Evolutionary conservation across 2,888 invertebrate species (phyloP).

Genomic region (Pseudococcus longispinus): DNA sequence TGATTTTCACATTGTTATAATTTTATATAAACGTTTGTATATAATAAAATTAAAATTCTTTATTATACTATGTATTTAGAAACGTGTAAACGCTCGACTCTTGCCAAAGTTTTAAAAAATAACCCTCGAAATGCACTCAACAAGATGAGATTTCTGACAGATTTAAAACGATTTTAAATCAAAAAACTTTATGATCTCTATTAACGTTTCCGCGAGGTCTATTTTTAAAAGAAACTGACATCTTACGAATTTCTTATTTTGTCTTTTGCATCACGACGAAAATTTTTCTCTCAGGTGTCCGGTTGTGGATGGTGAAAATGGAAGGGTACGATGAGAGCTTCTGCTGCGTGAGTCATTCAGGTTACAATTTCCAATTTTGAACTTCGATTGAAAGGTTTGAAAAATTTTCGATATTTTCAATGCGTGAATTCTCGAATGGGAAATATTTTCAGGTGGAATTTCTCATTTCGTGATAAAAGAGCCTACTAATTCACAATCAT

Average conservation of each 20-base stretch:
- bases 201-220: constrained; percentile 42
- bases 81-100: neutral
- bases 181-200: constrained; percentile 47
- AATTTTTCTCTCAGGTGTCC: neutral
- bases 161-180: constrained; percentile 54
- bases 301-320: neutral
- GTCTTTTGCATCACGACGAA: constrained; percentile 32
- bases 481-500: neutral
- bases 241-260: constrained; percentile 40
- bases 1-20: neutral
- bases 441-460: neutral
- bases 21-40: neutral
- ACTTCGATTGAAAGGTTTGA: neutral
- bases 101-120: constrained; percentile 38
- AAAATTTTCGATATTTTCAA: neutral
- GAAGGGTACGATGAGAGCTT: neutral
- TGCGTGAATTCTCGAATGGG: neutral
- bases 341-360: neutral
- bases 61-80: neutral
- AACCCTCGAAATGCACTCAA: constrained; percentile 24
- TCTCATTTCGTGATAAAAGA: neutral
- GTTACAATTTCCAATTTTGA: neutral
- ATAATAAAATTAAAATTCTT: neutral
- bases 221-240: constrained; percentile 43
- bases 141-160: constrained; percentile 30